Evolutionary conservation across 2,888 invertebrate species (phyloP).

Genomic region (Bembecia ichneumoniformis): DNA sequence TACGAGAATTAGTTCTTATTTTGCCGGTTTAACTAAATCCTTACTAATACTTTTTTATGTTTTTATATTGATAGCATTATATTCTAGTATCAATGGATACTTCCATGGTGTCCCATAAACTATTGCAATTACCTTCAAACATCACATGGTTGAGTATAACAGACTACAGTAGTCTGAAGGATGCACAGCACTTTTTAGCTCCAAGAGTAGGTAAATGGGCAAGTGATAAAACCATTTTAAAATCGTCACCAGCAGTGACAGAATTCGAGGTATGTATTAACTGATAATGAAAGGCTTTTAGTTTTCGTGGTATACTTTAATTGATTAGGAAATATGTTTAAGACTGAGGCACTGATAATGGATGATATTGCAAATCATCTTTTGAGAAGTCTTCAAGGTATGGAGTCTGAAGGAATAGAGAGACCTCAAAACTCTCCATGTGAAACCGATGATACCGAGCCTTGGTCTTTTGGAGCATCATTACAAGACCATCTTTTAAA

Average conservation of each 20-base stretch:
- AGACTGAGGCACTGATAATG: conserved; percentile 48
- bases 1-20: neutral
- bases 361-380: conserved; percentile 55
- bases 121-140: conserved; percentile 37
- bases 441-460: conserved; percentile 20
- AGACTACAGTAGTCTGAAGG: conserved; percentile 38
- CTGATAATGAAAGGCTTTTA: neutral
- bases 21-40: neutral
- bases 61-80: conserved; percentile 42
- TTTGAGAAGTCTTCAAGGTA: conserved; percentile 30
- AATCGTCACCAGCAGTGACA: conserved; percentile 34
- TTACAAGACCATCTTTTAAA: conserved; percentile 46
- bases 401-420: conserved; percentile 14
- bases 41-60: neutral
- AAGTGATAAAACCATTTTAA: conserved; percentile 13
- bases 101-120: conserved; percentile 34
- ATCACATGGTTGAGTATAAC: conserved; percentile 56
- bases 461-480: conserved; percentile 42
- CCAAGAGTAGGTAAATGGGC: conserved; percentile 49
- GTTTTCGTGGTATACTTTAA: neutral
- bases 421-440: conserved; percentile 30
- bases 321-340: conserved; percentile 1
- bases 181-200: conserved; percentile 35
- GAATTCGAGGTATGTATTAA: conserved; percentile 32
- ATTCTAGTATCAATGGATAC: conserved; percentile 49